Base-by-base conservation (phyloP, 2,888 invertebrate species). In the Catocala fraxini region DNA sequence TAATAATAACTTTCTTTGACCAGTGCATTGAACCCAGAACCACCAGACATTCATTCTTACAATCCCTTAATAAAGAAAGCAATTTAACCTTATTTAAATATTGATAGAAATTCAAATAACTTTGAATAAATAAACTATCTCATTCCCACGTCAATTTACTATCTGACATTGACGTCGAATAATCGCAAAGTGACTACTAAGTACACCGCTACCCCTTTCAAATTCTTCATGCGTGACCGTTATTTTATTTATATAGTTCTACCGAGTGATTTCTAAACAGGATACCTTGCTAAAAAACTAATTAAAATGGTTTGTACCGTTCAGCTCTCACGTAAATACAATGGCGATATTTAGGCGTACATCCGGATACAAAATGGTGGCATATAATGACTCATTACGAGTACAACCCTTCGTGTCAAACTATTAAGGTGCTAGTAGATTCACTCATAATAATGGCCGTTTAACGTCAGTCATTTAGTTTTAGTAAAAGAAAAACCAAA, bases 341-440 rank as follows among this genome's bases (percentile, higher is more conserved):
- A 82, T 78, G 56, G 70, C 78, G 64, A 85, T 87, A 87, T 82
- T 78, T 74, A 80, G 79, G 81, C 89, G 85, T 83, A 83, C 84
- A 88, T 91, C 90, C 90, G 86, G 80, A 74, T 77, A 73, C 75
- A 80, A 81, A 83, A 87, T 85, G 80, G 80, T 84, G 76, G 78
- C 85, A 83, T 74, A 87, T 88, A 90, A 89, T 86, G 87, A 89
- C 79, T 88, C 88, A 86, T 89, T 89, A 74, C 25, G 25, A 25
- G 25, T 25, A 25, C 82, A 85, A 85, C 89, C 88, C 86, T 88
- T 83, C 80, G 70, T 79, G 75, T 72, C 75, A 75, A 78, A 63
- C 52, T 70, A 46, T 83, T 75, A 82, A 59, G 71, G 72, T 57
- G 65, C 60, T 57, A 65, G 65, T 71, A 80, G 71, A 81, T 66